Base-by-base conservation (phyloP, 92 coral and sea anemone genomes). In the Zoanthus gigantus region DNA sequence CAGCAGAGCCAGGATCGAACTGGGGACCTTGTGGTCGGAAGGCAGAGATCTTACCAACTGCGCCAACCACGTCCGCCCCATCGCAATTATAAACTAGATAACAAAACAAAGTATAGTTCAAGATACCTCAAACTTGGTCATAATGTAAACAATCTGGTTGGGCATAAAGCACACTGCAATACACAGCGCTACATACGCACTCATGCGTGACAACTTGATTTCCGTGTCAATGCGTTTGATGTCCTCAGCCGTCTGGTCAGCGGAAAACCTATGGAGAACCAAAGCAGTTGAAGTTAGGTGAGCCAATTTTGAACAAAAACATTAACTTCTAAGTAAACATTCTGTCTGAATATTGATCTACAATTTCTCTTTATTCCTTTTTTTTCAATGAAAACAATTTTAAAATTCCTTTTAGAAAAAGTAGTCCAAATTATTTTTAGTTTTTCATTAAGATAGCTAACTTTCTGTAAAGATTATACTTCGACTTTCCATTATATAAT, bases 131-230 rank as follows among this genome's bases (percentile, higher is more conserved):
- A 76, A 76, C 37, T 76, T 76, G 12, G 79, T 76, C 79, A 76
- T 76, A 57, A 76, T 76, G 79, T 76, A 76, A 10, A 76, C 79
- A 34, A 76, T 11, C 48, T 76, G 79, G 61, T 76, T 76, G 17
- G 79, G 79, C 63, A 76, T 76, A 12, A 76, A 76, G 48, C 79
- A 76, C 7, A 76, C 61, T 76, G 16, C 79, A 12, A 76, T 76
- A 76, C 79, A 76, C 44, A 76, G 13, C 32, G 79, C 79, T n/a
- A 76, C 79, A 76, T 76, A 76, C 8, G 63, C 79, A 50, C 79
- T 76, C 79, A 76, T 76, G 79, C 79, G 79, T 76, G 79, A 76
- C 63, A 76, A 50, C 44, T 76, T 76, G 79, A 76, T 76, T 60
- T 76, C 79, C 9, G 42, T 42, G 3, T 76, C 79, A 28, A 76